Conservation (phyloP, 2,888 invertebrate species). For the Xylocampa areola region DNA sequence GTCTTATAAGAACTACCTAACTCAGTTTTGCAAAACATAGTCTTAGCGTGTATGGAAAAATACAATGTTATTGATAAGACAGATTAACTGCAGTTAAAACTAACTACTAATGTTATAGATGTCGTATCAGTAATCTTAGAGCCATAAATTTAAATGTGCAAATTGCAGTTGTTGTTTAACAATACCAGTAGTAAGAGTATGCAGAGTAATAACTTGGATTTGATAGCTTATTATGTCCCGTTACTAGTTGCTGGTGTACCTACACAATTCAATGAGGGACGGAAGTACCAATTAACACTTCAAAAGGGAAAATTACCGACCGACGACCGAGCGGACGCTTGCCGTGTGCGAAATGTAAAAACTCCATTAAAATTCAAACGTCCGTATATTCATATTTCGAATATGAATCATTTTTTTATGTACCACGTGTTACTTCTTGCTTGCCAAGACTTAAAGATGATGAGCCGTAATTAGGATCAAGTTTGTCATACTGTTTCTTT, state of each 20-base stretch:
- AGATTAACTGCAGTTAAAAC: no score
- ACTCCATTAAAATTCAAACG: constrained; percentile 35
- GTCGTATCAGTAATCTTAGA: constrained; percentile 3
- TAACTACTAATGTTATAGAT: constrained; percentile 5
- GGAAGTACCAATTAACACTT: constrained; percentile 67
- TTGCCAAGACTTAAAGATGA: constrained; percentile 38
- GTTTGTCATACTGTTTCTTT: constrained; percentile 35
- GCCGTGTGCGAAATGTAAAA: constrained; percentile 41
- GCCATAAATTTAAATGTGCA: constrained; percentile 9
- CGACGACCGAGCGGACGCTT: constrained; percentile 35
- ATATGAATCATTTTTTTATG: constrained; percentile 45
- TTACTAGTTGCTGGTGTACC: constrained; percentile 43
- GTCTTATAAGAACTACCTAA: no score
- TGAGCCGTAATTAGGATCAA: constrained; percentile 48
- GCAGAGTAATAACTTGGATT: constrained; percentile 17
- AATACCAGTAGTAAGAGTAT: constrained; percentile 2
- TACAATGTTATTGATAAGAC: constrained; percentile 1
- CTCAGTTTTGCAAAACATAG: no score
- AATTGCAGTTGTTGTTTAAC: constrained; percentile 15
- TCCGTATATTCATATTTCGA: constrained; percentile 40
- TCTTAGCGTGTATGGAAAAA: no score
- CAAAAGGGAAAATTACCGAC: constrained; percentile 61
- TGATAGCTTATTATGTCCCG: constrained; percentile 28
- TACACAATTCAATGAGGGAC: constrained; percentile 61
- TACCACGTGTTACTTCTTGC: constrained; percentile 4